Conservation (phyloP, 2,888 invertebrate genomes). For the Meteorus cinctellus region DNA sequence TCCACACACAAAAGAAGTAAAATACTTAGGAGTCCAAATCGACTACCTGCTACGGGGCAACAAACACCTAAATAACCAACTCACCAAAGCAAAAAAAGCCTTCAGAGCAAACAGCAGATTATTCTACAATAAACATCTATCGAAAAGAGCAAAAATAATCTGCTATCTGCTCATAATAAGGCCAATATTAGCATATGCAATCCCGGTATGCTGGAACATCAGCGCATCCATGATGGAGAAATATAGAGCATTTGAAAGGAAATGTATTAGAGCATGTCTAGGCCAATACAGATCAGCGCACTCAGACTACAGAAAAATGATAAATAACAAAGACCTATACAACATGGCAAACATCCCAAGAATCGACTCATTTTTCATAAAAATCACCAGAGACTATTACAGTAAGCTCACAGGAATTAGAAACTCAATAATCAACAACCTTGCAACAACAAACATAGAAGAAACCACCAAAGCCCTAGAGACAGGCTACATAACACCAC, state of each 20-base stretch:
- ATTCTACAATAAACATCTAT: too few relatives aligned
- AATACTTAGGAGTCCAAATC: too few relatives aligned
- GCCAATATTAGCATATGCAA: constrained; percentile 29
- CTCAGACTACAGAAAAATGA: not conserved
- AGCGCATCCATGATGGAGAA: constrained; percentile 13
- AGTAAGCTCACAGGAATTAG: not conserved
- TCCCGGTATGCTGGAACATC: constrained; percentile 18
- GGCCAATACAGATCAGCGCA: not conserved
- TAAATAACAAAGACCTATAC: constrained; percentile 5
- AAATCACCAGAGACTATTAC: constrained; percentile 40
- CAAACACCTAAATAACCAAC: too few relatives aligned
- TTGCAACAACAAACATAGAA: not conserved
- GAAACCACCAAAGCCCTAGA: not conserved
- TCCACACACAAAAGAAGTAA: too few relatives aligned
- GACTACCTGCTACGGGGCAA: too few relatives aligned
- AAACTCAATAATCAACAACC: constrained; percentile 3
- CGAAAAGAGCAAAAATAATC: constrained; percentile 11
- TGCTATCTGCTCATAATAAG: constrained; percentile 41
- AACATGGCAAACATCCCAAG: constrained; percentile 32
- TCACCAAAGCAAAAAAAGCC: too few relatives aligned
- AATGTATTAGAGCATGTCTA: constrained; percentile 32
- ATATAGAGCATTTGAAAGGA: constrained; percentile 31
- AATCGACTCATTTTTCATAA: constrained; percentile 39
- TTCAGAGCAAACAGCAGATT: too few relatives aligned
- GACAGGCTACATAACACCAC: not conserved